Evolutionary conservation across 2,113 vertebrate genomes (phyloP), one percentile per base, ranked within the genome.

Genomic region (Balaeniceps rex): DNA sequence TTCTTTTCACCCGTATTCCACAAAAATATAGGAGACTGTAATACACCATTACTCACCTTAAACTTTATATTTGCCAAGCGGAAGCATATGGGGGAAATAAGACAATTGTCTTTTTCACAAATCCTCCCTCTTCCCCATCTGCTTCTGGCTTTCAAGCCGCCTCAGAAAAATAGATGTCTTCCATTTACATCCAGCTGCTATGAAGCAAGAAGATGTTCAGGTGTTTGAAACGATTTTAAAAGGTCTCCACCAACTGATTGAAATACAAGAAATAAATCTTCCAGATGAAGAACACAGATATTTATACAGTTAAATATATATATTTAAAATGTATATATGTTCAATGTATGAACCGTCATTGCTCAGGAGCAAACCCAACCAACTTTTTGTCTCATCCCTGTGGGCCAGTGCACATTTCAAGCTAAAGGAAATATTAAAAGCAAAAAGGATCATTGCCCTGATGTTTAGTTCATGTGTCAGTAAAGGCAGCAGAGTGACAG

Each of bases 381-480:
- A 22, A 29, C 17, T 65, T 70, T 71, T 76, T 18, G 36, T 69
- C 65, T 64, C 47, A 34, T 7, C 14, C 21, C 21, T 24, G 7
- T 6, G 8, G 28, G 10, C 18, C 63, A 61, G 22, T 26, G 42
- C 23, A 38, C 0, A 0, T 42, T 78, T 65, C 44, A 47, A 84
- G 28, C 33, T 76, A 34, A 40, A 76, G 22, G 14, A 66, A 82
- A 17, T 12, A 19, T 24, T 58, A 28, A 12, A 72, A 82, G 14
- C 15, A 22, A 42, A 36, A 40, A 29, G 22, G 21, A 22, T 64
- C n/a, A 7, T 14, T 80, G 42, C 23, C 24, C 52, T 47, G 34
- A 33, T 26, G 24, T 66, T 87, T 31, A 25, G 14, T 66, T 47
- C 42, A 36, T 10, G 23, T 26, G 63, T 42, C 34, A 70, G 34